Evolutionary conservation across 2,113 vertebrate species (phyloP).

Genomic region (Calidris pugnax): DNA sequence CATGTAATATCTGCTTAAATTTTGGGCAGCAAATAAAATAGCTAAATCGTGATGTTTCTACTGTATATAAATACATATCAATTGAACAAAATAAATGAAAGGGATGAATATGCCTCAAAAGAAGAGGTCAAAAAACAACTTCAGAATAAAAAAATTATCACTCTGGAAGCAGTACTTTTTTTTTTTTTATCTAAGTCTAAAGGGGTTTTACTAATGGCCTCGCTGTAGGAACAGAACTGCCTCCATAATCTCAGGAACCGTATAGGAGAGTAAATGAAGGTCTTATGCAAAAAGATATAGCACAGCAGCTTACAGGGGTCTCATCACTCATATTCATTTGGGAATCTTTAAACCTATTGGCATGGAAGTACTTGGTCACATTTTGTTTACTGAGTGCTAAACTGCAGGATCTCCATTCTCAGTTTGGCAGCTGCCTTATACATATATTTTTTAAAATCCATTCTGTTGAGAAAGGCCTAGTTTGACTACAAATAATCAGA

Average conservation of each 20-base stretch:
- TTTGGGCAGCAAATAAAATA: background rate
- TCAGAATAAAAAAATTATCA: background rate
- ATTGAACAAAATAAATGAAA: background rate
- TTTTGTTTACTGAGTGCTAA: constrained; percentile 11
- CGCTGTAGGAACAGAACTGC: background rate
- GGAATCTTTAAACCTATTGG: constrained; percentile 1
- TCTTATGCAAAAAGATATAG: background rate
- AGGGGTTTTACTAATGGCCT: background rate
- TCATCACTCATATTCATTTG: background rate
- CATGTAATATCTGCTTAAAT: background rate
- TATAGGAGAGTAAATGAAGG: background rate
- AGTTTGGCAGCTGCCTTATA: background rate
- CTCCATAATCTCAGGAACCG: background rate
- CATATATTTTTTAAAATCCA: background rate
- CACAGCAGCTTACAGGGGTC: background rate
- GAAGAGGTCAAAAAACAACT: background rate
- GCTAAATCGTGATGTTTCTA: background rate
- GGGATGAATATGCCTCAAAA: background rate
- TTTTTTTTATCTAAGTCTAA: background rate
- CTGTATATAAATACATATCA: background rate
- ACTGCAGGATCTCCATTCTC: background rate
- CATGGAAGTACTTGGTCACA: background rate
- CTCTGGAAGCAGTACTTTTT: background rate
- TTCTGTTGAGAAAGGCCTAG: background rate
- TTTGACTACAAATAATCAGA: background rate